These are phyloP conservation scores for Gobio occitaniae DNA, from an alignment of 2,797 vertebrate genomes.

Conservation along the genomic window DNA sequence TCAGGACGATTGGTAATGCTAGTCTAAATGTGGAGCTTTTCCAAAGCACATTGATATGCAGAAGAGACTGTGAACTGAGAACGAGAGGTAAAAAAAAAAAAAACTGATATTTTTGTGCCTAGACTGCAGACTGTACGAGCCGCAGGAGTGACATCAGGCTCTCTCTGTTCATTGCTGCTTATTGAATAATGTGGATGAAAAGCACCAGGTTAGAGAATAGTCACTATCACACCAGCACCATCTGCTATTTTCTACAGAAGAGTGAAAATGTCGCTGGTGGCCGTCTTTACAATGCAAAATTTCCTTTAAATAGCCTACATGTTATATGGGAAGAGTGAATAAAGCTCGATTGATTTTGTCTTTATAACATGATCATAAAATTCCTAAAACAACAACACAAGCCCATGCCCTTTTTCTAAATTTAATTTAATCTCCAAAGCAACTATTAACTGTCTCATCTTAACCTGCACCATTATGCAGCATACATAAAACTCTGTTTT, in stretches of 20 bases:
- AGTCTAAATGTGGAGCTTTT: conserved; percentile 48
- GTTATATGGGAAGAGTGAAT: background rate
- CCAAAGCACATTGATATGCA: conserved; percentile 42
- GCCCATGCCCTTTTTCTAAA: background rate
- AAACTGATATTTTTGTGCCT: background rate
- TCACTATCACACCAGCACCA: background rate
- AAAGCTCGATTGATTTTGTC: background rate
- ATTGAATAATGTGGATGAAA: background rate
- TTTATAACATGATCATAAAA: background rate
- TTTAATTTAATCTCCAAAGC: too few relatives aligned
- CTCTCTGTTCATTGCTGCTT: conserved; percentile 3
- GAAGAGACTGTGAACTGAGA: conserved; percentile 10
- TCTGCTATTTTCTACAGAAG: conserved; percentile 5
- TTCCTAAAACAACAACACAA: background rate
- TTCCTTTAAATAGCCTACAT: background rate
- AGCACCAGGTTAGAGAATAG: background rate
- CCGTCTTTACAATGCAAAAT: background rate
- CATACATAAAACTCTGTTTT: background rate
- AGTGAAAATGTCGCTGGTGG: background rate
- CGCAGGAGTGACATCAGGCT: conserved; percentile 32
- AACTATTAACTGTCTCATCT: background rate
- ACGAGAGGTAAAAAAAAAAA: background rate
- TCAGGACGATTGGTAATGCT: conserved; percentile 68
- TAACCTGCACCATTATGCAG: conserved; percentile 1
- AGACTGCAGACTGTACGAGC: background rate